These are phyloP conservation scores for Syncerus caffer DNA, from an alignment of 2,797 vertebrate genomes.

Conservation along the genomic window DNA sequence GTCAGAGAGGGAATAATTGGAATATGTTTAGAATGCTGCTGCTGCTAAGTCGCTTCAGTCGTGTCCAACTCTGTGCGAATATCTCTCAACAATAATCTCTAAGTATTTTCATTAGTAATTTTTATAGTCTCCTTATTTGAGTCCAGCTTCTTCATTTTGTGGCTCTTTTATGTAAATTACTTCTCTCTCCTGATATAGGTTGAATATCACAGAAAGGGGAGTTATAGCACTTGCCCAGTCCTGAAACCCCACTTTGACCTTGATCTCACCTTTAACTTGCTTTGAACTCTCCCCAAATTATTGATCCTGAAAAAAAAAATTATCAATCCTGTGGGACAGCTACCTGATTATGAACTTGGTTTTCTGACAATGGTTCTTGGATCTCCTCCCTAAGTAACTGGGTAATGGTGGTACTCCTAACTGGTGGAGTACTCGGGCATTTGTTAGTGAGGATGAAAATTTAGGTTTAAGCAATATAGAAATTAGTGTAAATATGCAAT, in stretches of 20 bases:
- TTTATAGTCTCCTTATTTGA: background rate
- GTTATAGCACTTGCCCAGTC: background rate
- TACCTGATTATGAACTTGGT: background rate
- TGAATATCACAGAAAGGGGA: background rate
- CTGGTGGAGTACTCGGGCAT: background rate
- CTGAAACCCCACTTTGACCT: background rate
- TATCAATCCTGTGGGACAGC: background rate
- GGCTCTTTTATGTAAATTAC: background rate
- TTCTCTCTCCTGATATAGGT: background rate
- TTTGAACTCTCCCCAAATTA: background rate
- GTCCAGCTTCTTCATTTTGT: background rate
- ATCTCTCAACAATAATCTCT: background rate
- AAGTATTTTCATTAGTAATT: background rate
- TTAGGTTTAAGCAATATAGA: background rate
- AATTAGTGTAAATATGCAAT: background rate
- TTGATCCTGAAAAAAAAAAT: background rate
- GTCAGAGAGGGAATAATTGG: background rate
- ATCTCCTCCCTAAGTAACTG: background rate
- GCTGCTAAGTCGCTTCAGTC: no score
- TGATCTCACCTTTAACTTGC: background rate
- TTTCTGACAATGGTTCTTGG: background rate
- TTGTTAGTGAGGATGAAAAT: background rate
- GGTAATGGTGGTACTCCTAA: background rate
- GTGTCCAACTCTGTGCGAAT: background rate
- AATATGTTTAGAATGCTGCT: background rate